These are phyloP conservation scores for Exocentrus adspersus DNA, from an alignment of 2,888 invertebrate genomes.

Conservation along the genomic window DNA sequence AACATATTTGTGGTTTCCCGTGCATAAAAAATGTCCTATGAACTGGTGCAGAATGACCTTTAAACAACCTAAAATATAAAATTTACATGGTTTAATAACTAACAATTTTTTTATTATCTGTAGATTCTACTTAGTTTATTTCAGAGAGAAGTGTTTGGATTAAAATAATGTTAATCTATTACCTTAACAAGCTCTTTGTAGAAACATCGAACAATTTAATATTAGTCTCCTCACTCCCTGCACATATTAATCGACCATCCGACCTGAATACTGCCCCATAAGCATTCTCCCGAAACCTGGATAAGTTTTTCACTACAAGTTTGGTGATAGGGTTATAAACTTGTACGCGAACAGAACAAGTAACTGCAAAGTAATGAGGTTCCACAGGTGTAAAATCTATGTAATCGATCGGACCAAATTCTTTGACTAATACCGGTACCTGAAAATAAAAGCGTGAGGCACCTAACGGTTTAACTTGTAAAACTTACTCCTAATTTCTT, in stretches of 20 bases:
- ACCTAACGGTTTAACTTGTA: no score
- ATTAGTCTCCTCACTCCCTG: constrained; percentile 89
- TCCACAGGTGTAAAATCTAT: constrained; percentile 90
- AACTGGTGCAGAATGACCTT: constrained; percentile 82
- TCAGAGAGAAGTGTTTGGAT: no score
- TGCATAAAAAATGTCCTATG: constrained; percentile 86
- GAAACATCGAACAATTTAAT: constrained; percentile 90
- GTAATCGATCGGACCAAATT: constrained; percentile 91
- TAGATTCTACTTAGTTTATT: no score
- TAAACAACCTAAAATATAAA: constrained; percentile 72
- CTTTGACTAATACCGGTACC: constrained; percentile 89
- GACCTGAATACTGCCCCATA: constrained; percentile 86
- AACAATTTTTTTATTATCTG: background rate
- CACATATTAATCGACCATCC: constrained; percentile 85
- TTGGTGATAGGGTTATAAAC: constrained; percentile 89
- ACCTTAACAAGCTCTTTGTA: constrained; percentile 78
- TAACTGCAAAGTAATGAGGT: constrained; percentile 91
- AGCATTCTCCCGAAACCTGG: constrained; percentile 83
- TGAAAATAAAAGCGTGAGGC: constrained; percentile 55
- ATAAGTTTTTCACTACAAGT: constrained; percentile 82
- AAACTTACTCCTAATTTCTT: constrained; percentile 82
- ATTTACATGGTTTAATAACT: background rate
- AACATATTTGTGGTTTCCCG: constrained; percentile 81
- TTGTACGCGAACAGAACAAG: constrained; percentile 89
- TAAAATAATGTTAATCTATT: constrained; percentile 16